phyloP scores from a whole-genome alignment of 2,113 vertebrate genomes.

The Calidris pygmaea region DNA sequence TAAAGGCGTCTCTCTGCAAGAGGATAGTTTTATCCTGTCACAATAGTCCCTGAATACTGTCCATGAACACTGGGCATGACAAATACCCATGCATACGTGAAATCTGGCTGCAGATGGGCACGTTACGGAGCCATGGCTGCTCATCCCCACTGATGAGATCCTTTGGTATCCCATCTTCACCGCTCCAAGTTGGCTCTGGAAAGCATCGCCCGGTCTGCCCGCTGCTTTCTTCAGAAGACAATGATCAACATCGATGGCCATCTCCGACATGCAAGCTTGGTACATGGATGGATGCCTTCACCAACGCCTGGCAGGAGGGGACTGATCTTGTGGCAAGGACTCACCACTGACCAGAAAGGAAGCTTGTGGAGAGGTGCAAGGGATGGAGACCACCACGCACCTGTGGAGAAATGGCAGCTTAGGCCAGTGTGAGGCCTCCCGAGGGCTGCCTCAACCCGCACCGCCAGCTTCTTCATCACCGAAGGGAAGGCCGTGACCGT shows the following conservation, averaged over 20 bases:
- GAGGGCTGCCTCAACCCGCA: fast-evolving
- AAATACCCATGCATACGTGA: fast-evolving
- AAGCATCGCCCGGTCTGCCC: fast-evolving
- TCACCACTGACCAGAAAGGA: no score
- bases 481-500: fast-evolving
- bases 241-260: fast-evolving
- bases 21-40: background rate
- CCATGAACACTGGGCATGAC: background rate
- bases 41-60: background rate
- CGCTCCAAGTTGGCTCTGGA: background rate
- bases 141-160: fast-evolving
- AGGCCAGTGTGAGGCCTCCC: background rate
- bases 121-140: background rate
- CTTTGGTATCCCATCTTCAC: fast-evolving
- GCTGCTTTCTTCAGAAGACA: background rate
- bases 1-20: background rate
- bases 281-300: background rate
- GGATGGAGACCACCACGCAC: fast-evolving
- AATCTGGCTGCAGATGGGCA: background rate
- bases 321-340: no score
- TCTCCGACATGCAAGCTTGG: background rate
- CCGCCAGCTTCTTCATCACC: background rate
- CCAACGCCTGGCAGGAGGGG: background rate
- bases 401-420: background rate
- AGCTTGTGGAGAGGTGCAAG: background rate